A percentile compares a stretch with the other conserved stretches of the same genome.
These are phyloP conservation scores for Pholis gunnellus DNA, from an alignment of 2,113 vertebrate species.

Conservation along the genomic window DNA sequence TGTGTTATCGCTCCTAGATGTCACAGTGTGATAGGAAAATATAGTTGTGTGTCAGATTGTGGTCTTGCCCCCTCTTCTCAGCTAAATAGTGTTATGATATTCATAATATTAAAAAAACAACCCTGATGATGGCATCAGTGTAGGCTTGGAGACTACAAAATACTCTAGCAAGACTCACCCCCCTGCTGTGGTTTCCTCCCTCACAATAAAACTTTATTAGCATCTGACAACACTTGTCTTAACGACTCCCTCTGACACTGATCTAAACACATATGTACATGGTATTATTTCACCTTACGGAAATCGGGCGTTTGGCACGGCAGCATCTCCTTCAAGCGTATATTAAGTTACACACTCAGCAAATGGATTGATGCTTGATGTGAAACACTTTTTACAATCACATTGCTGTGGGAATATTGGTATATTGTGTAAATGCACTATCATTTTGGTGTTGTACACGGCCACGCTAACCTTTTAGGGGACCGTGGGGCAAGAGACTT, in stretches of 20 bases:
- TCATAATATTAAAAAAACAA: neutral
- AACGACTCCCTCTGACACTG: slow-evolving; percentile 41
- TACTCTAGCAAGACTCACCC: neutral
- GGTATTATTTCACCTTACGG: slow-evolving; percentile 16
- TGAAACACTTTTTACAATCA: neutral
- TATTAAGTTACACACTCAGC: neutral
- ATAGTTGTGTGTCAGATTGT: neutral
- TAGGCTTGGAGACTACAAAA: too few species aligned
- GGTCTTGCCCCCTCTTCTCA: neutral
- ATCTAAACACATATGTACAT: slow-evolving; percentile 37
- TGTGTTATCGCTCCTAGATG: neutral
- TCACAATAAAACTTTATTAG: slow-evolving; percentile 33
- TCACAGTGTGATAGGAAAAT: neutral
- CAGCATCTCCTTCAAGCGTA: neutral
- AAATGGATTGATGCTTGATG: neutral
- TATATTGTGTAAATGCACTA: neutral
- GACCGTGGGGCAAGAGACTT: neutral
- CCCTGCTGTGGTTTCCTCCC: slow-evolving; percentile 42
- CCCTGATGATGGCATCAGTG: too few species aligned
- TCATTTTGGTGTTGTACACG: neutral
- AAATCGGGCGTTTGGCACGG: slow-evolving; percentile 10
- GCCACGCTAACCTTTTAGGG: neutral
- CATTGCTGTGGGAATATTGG: neutral
- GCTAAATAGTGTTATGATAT: neutral
- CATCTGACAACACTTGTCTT: slow-evolving; percentile 53